phyloP scores from a whole-genome alignment of 64 coral and sea anemone genomes.

The Stichodactyla mertensii region DNA sequence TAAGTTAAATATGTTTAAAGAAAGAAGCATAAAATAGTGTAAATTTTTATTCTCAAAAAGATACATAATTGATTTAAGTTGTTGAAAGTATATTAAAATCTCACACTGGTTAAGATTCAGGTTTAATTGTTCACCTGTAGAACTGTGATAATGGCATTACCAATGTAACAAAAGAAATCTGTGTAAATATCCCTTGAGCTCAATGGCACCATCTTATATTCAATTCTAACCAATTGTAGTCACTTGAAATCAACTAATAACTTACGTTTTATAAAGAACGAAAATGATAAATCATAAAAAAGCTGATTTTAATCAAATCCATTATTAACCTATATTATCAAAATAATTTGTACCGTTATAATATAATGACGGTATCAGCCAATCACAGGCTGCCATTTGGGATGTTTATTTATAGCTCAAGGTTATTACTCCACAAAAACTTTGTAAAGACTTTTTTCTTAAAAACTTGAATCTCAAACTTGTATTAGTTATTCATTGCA shows the following conservation, averaged over 20 bases:
- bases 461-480: neutral
- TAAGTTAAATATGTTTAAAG: neutral
- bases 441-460: neutral
- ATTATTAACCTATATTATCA: neutral
- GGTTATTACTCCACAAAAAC: neutral
- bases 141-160: neutral
- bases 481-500: neutral
- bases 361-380: neutral
- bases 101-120: neutral
- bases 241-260: neutral
- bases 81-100: neutral
- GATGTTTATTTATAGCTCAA: neutral
- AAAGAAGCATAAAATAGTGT: neutral
- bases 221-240: neutral
- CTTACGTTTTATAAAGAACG: no score
- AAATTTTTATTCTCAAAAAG: no score
- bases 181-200: neutral
- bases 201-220: neutral
- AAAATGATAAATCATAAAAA: no score
- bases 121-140: neutral
- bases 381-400: conserved; percentile 5
- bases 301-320: no score
- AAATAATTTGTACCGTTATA: neutral
- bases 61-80: no score
- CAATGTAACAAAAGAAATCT: neutral